phyloP scores from a whole-genome alignment of 2,113 vertebrate genomes.

The Odocoileus hemionus region DNA sequence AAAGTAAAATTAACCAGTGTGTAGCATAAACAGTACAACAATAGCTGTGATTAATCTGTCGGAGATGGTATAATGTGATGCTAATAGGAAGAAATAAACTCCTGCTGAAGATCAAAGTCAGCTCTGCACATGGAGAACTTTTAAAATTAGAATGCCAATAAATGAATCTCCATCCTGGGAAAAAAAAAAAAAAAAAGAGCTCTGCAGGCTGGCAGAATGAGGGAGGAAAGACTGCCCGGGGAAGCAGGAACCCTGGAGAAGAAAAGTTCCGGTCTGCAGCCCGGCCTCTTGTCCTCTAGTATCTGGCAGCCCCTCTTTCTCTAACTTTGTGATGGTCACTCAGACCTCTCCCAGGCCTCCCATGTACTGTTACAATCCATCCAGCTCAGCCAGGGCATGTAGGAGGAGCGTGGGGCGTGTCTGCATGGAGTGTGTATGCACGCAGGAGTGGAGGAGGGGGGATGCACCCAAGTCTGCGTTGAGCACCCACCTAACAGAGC shows the following conservation, averaged over 20 bases:
- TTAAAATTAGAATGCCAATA: slow-evolving; percentile 63
- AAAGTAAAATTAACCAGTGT: slow-evolving; percentile 64
- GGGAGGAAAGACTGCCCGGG: background rate
- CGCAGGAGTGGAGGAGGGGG: fast-evolving
- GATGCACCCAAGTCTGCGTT: background rate
- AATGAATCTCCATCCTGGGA: background rate
- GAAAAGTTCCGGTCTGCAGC: background rate
- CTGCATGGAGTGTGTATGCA: background rate
- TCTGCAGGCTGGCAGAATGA: background rate
- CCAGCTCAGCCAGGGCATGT: background rate
- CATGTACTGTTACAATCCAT: too few species aligned
- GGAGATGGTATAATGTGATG: slow-evolving; percentile 63
- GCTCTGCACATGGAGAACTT: slow-evolving; percentile 40
- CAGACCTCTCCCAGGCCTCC: background rate
- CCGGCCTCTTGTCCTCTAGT: background rate
- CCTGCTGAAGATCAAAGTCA: slow-evolving; percentile 55
- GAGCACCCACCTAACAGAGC: background rate
- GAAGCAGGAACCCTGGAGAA: background rate
- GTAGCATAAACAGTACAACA: slow-evolving; percentile 68
- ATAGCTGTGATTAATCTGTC: slow-evolving; percentile 74
- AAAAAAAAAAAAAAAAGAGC: background rate
- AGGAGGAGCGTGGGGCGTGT: fast-evolving
- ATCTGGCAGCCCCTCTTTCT: background rate
- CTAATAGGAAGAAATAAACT: slow-evolving; percentile 56
- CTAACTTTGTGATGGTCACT: background rate